Conservation (phyloP, 2,797 vertebrate species). For the Mallotus villosus region DNA sequence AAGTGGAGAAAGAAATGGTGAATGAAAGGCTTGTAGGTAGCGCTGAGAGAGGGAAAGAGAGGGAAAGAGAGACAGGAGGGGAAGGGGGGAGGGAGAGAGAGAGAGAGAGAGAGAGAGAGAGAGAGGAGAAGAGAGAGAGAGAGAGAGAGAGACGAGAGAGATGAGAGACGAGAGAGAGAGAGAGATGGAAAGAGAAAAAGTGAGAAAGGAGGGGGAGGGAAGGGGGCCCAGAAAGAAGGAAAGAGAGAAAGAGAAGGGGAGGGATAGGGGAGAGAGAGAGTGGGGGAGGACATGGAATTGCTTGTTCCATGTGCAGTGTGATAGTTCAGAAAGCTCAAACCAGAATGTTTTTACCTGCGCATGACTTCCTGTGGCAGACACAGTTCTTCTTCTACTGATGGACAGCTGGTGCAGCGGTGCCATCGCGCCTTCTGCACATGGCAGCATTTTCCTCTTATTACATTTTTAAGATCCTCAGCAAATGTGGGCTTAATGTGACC, state of each 20-base stretch:
- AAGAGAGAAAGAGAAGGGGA: background rate
- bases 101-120: background rate
- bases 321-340: too few relatives aligned
- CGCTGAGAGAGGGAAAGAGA: background rate
- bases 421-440: constrained; percentile 21
- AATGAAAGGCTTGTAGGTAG: constrained; percentile 9
- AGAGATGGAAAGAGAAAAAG: background rate
- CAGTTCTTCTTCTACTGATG: background rate
- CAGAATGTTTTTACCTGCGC: too few relatives aligned
- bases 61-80: background rate
- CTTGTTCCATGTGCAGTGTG: too few relatives aligned
- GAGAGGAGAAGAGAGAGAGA: constrained; percentile 8
- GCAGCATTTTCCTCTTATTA: constrained; percentile 36
- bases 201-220: background rate
- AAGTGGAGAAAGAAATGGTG: background rate
- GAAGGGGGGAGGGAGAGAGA: constrained; percentile 10
- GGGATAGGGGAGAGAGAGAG: background rate
- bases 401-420: background rate
- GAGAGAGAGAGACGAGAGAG: background rate
- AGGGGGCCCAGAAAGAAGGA: background rate
- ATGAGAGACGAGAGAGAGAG: background rate
- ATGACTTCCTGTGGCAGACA: background rate
- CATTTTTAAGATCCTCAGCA: constrained; percentile 36
- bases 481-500: constrained; percentile 49
- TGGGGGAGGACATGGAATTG: too few relatives aligned